Evolutionary conservation across 1,140 invertebrate species (phyloP).

Genomic region (Papilio polytes): DNA sequence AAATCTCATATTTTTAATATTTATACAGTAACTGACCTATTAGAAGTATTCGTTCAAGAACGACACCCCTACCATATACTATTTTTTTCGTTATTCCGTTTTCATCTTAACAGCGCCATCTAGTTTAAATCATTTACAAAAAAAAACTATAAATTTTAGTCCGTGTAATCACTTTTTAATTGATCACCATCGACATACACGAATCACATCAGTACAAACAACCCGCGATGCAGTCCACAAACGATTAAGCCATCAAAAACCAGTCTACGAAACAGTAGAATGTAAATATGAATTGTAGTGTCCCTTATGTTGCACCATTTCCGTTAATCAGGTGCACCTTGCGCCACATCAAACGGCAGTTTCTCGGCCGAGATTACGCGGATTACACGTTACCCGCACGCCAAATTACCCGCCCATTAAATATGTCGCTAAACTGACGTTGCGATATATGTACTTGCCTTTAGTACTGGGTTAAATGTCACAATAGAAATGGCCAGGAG

Average conservation of each 20-base stretch:
- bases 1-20: not conserved
- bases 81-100: too few relatives aligned
- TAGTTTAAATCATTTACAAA: too few relatives aligned
- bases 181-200: too few relatives aligned
- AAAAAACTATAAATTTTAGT: too few relatives aligned
- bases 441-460: conserved; percentile 30
- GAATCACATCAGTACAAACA: too few relatives aligned
- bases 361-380: conserved; percentile 44
- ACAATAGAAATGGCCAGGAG: conserved; percentile 2
- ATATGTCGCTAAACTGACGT: conserved; percentile 36
- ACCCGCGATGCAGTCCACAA: not conserved
- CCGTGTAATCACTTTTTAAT: too few relatives aligned
- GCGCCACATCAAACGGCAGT: conserved; percentile 22
- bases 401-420: conserved; percentile 45
- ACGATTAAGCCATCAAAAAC: not conserved
- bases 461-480: conserved; percentile 30
- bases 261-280: conserved; percentile 14
- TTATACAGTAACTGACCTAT: not conserved
- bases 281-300: not conserved
- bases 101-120: too few relatives aligned
- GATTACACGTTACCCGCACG: conserved; percentile 47
- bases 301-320: conserved; percentile 33
- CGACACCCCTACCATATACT: not conserved
- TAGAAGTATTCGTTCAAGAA: not conserved
- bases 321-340: conserved; percentile 31